Base-by-base conservation (phyloP, 2,888 invertebrate species). In the Lasioglossum malachurum region DNA sequence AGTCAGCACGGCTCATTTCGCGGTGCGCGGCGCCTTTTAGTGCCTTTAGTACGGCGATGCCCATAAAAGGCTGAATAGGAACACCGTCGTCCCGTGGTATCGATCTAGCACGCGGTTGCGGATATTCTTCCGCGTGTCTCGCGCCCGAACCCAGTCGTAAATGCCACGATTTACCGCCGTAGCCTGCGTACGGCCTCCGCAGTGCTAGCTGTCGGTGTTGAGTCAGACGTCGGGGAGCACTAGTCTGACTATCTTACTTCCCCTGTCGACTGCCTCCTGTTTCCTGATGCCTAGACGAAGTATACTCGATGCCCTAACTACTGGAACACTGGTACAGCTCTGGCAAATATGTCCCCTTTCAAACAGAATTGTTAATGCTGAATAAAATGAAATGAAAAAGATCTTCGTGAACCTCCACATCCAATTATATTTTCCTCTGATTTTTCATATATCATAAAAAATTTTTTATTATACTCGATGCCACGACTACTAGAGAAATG, bases 51-150 rank as follows among this genome's bases (percentile, higher is more conserved):
- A 31, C 84, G 82, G 31, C 77, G 77, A 75, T 77, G 80, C 74
- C 83, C 90, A 82, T 90, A 89, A 90, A 90, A 86, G 84, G 60
- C 82, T 80, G 81, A 78, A 90, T 80, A 82, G 75, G 86, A 88
- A 82, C 89, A 72, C 53, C 87, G 81, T 81, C 80, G 78, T 80
- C 27, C 64, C 80, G 49, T 41, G 82, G 79, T 90, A 90, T 90
- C 89, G 90, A 90, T 90, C 84, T 85, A 67, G 44, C 82, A 71
- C 89, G 79, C 82, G 82, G 84, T 57, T 83, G 82, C 89, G 84
- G 88, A 91, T 91, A 89, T 83, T 82, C 79, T 84, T 87, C 85
- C 88, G 88, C 84, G 91, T 89, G 90, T 90, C 90, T 82, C 78
- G 83, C 75, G 64, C 41, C 16, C 60, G 76, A 49, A 69, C 19